Evolutionary conservation across 2,797 vertebrate species (phyloP).

Genomic region (Manis javanica): DNA sequence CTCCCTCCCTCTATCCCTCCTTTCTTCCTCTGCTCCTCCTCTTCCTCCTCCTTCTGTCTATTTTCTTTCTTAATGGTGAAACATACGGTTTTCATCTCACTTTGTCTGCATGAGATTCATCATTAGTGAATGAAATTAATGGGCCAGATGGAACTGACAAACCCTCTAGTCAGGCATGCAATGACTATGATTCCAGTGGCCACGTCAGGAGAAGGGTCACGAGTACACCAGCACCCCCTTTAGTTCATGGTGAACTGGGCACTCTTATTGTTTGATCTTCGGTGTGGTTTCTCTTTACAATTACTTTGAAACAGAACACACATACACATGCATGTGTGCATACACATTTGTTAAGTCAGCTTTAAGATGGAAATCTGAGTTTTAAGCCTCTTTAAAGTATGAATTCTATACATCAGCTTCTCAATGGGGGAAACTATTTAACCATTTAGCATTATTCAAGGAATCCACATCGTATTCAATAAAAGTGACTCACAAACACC

Average conservation of each 20-base stretch:
- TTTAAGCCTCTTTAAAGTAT: neutral
- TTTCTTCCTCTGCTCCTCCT: no score
- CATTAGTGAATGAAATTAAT: neutral
- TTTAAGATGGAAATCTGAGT: slow-evolving; percentile 1
- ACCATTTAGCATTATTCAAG: neutral
- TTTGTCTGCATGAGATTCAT: neutral
- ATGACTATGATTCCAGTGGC: neutral
- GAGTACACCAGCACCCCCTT: neutral
- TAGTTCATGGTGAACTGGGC: neutral
- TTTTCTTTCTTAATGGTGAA: neutral
- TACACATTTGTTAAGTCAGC: neutral
- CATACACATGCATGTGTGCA: neutral
- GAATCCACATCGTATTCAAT: neutral
- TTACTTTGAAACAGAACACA: neutral
- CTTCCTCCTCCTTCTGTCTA: neutral
- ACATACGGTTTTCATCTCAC: neutral
- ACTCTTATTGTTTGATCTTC: neutral
- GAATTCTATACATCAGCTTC: neutral
- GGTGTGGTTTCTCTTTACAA: neutral
- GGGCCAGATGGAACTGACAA: neutral
- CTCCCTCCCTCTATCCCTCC: fast-evolving
- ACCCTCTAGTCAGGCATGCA: neutral
- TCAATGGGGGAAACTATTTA: neutral
- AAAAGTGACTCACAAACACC: neutral
- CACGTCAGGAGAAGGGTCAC: neutral